Evolutionary conservation across 2,113 vertebrate genomes (phyloP), one percentile per base, ranked within the genome.

Genomic region (Orycteropus afer): DNA sequence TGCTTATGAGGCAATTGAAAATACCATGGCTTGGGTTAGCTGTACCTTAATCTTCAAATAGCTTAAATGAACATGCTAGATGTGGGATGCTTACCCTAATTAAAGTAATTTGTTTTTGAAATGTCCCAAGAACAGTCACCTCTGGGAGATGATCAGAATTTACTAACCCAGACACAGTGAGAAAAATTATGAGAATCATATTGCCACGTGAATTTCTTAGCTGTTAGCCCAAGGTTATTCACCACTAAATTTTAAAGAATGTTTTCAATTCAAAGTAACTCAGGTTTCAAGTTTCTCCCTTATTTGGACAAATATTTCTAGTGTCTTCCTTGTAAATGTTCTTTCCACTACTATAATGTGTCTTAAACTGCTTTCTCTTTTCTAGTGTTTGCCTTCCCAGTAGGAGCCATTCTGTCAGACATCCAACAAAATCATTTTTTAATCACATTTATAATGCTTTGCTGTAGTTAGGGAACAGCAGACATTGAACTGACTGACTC

Each of bases 381-480:
- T 71, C 88, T 13, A 47, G 23, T 42, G 32, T 15, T 29, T 89
- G 34, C 15, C 40, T 88, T 94, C 91, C 96, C 83, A 40, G 55
- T 90, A 86, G 59, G 80, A 96, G 69, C 67, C 86, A 0, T 69
- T 93, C 84, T 94, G 87, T 94, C 88, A 86, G 63, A 90, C 40
- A 65, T 92, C 90, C 96, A 96, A 96, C 18, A 78, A 95, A 97
- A 94, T 84, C 94, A 81, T 88, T 94, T 97, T 98, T 96, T 71
- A 96, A 77, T 97, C 37, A 92, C 7, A 92, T 96, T 96, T 97
- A 4, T 82, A 96, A 95, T 80, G 71, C 67, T 77, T 96, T 92
- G 12, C 40, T 96, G 12, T 42, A 83, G 51, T 15, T 81, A 45
- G 45, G 32, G 25, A 96, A 95, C 45, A 89, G 59, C 74, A 96